Evolutionary conservation across 2,113 vertebrate genomes (phyloP).

Genomic region (Xiphorhynchus elegans): DNA sequence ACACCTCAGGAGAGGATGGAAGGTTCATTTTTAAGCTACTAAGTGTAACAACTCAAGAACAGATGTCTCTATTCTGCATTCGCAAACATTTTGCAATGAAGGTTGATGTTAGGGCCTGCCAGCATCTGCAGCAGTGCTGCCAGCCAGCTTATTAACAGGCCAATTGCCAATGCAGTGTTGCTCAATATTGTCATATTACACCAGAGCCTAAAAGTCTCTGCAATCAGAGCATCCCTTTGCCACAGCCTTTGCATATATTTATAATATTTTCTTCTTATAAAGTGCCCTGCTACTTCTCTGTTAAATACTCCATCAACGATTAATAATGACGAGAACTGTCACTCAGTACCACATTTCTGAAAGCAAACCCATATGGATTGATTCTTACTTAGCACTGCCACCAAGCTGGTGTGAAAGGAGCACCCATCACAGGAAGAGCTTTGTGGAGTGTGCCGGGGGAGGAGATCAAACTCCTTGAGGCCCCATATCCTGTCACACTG

Average conservation of each 20-base stretch:
- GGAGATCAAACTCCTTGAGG: background rate
- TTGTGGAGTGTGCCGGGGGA: background rate
- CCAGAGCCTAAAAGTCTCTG: background rate
- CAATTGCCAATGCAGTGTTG: background rate
- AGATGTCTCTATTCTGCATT: background rate
- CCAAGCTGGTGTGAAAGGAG: background rate
- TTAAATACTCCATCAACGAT: background rate
- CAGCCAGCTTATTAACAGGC: background rate
- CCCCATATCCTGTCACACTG: fast-evolving
- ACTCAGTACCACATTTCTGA: background rate
- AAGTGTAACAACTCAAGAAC: background rate
- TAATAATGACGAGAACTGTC: background rate
- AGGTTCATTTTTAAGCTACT: background rate
- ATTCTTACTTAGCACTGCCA: background rate
- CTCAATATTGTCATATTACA: background rate
- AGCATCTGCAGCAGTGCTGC: background rate
- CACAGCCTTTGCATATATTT: background rate
- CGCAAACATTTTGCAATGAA: background rate
- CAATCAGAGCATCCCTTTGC: background rate
- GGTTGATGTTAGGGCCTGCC: background rate
- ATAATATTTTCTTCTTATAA: background rate
- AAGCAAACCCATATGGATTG: background rate
- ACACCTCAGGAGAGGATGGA: background rate
- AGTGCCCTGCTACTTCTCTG: background rate
- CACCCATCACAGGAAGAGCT: background rate